Evolutionary conservation across 2,113 vertebrate species (phyloP), one percentile per base, ranked within the genome.

Genomic region (Larimichthys crocea): DNA sequence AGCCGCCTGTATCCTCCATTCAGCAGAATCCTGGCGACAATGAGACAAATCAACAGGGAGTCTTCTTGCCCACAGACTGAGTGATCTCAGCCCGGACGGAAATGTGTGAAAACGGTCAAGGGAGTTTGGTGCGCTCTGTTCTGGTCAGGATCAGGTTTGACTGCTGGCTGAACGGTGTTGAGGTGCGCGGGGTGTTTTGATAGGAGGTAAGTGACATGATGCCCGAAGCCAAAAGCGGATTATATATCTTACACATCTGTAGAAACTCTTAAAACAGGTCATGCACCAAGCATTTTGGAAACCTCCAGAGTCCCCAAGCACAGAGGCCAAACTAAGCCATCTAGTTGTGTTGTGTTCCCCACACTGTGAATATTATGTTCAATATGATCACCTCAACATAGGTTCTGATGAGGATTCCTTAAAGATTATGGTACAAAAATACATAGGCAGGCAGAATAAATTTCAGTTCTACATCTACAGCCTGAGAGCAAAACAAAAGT

Each of bases 191-290:
- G 52, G 82, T 89, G 75, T 92, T 92, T 90, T 91, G 76, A 92
- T 89, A 86, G 79, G 86, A 87, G 71, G 81, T 79, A 78, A 82
- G 70, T 83, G 89, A 89, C 86, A 93, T 73, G 57, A 84, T 88
- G 87, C 89, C 77, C 75, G 48, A 79, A 88, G 82, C 84, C 77
- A 83, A 61, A 60, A 52, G 49, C 1, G 17, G 83, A 90, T 90
- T 87, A 86, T 81, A 80, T 85, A 65, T 89, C 80, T 84, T 77
- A 76, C 81, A 89, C 91, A 92, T 92, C 88, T 93, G 90, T 57
- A 69, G 80, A 89, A 94, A 31, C 79, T 67, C 55, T 90, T 81
- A 80, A 24, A 80, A 59, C 53, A 55, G 35, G 78, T 76, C 84
- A 75, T 17, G 60, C 68, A 83, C 60, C 55, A 29, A 67, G 76